These are phyloP conservation scores for Platysteira castanea DNA, from an alignment of 2,113 vertebrate species.

Conservation along the genomic window DNA sequence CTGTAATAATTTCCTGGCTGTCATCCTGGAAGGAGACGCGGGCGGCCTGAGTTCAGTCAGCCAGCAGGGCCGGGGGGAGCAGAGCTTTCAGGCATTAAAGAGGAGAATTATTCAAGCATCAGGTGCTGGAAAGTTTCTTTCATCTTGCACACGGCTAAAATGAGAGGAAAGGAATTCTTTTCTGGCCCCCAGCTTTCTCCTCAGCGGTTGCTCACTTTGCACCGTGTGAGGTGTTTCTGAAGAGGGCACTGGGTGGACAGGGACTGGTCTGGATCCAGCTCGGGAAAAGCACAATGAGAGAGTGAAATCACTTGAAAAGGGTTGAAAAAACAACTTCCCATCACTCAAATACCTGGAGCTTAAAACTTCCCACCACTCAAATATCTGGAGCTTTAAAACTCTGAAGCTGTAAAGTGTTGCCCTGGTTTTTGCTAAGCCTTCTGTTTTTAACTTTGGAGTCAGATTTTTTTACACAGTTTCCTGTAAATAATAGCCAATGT, in stretches of 20 bases:
- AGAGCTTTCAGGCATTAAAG: conserved; percentile 25
- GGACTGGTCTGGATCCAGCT: not conserved
- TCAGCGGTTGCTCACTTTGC: not conserved
- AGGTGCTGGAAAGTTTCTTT: not conserved
- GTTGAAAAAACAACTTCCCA: not conserved
- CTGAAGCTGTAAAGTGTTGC: not conserved
- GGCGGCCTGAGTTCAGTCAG: not conserved
- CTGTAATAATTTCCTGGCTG: conserved; percentile 59
- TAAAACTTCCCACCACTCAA: not conserved
- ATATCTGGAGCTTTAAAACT: not conserved
- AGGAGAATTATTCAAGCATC: conserved; percentile 13
- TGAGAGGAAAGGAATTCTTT: not conserved
- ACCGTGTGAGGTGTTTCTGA: not conserved
- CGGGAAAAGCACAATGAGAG: not conserved
- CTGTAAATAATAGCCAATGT: too few relatives aligned
- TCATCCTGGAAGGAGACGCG: conserved; percentile 40
- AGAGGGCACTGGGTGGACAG: not conserved
- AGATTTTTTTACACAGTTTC: too few relatives aligned
- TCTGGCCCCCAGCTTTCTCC: not conserved
- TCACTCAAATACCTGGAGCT: not conserved
- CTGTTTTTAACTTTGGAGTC: too few relatives aligned
- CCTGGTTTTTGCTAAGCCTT: too few relatives aligned
- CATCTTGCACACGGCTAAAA: not conserved
- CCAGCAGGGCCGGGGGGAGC: conserved; percentile 1
- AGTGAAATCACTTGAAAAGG: not conserved